Evolutionary conservation across 2,797 vertebrate genomes (phyloP).

Genomic region (Cryptoprocta ferox): DNA sequence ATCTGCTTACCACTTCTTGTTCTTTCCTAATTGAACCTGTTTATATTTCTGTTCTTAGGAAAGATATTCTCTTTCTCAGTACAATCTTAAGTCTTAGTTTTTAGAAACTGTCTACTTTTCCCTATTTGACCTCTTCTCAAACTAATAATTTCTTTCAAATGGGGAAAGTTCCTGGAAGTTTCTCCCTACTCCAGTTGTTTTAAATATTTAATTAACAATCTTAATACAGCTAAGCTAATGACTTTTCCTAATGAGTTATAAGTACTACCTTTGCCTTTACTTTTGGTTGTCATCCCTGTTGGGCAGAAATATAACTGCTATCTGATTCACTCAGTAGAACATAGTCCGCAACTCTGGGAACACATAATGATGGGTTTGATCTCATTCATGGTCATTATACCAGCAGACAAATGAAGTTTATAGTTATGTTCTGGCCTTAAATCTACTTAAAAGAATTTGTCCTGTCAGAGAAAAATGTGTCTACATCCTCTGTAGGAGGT

Average conservation of each 20-base stretch:
- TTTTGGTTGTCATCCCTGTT: neutral
- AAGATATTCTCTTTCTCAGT: neutral
- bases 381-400: neutral
- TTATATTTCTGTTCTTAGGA: neutral
- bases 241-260: neutral
- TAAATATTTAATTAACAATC: constrained; percentile 22
- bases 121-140: neutral
- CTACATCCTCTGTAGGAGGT: neutral
- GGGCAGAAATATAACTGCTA: neutral
- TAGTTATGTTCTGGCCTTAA: neutral
- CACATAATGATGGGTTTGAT: neutral
- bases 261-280: constrained; percentile 2
- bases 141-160: constrained; percentile 20
- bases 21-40: neutral
- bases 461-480: neutral
- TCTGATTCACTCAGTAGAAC: constrained; percentile 23
- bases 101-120: neutral
- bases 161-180: neutral
- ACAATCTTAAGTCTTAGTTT: neutral
- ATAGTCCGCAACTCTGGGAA: neutral
- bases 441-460: neutral
- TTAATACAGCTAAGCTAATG: neutral
- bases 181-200: neutral
- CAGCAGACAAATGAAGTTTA: neutral
- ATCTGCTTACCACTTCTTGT: neutral